Evolutionary conservation across 1,140 invertebrate species (phyloP), one percentile per base, ranked within the genome.

Genomic region (Marisa cornuarietis): DNA sequence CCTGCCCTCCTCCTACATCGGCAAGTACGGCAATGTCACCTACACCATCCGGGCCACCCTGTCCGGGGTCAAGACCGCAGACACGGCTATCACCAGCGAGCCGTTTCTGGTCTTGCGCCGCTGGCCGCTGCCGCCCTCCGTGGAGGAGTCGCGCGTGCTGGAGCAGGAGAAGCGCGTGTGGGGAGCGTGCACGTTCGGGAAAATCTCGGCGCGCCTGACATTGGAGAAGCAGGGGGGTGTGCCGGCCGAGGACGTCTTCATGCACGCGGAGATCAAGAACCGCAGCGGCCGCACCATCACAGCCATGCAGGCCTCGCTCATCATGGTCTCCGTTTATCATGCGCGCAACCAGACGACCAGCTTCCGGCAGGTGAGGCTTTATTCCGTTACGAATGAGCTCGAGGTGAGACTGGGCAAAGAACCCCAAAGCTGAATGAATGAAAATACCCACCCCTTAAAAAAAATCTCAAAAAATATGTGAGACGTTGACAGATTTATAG

Each of bases 1-100:
- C 76, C 82, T 91, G 1, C 90, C 90, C 0, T 90, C 89, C 14
- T 91, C 90, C 6, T 91, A 87, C 81, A 91, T 91, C 79, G 90
- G 90, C 68, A 91, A 90, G 79, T 90, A 84, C 79, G 90, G 90
- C 58, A 91, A 89, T 84, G 87, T 91, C 18, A 90, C 90, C 14
- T 91, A 91, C 79, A 87, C 90, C 42, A 80, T 91, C 22, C 90
- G 90, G 82, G 90, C 86, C 16, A 83, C 81, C 2, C 79, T 89
- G 20, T 65, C 80, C 18, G 88, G 87, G n/a, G 88, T 88, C 24
- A 85, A 85, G 62, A 78, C 80, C 10, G 75, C 76, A 9, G 87
- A 88, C 51, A 84, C 87, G 0, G 85, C 80, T 14, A 89, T 90
- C 71, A 90, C 88, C 26, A 89, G 86, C 72, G 90, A 91, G 79